Evolutionary conservation across 2,113 vertebrate genomes (phyloP).

Genomic region (Ranitomeya imitator): DNA sequence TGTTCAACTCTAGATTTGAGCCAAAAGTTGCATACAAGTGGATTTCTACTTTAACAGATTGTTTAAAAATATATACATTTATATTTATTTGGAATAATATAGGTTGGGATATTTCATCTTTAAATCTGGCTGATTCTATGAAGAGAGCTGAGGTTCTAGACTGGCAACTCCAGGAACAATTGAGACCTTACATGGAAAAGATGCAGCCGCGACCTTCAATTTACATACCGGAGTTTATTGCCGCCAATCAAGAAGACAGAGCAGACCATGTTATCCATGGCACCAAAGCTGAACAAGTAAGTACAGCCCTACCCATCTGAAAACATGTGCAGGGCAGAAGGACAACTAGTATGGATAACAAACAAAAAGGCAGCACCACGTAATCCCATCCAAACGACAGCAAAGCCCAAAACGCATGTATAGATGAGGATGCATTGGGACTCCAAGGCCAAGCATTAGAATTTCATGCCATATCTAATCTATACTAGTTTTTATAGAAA

Average conservation of each 20-base stretch:
- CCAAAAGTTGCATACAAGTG: not conserved
- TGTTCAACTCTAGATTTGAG: not conserved
- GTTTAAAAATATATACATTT: not conserved
- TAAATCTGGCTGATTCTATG: constrained; percentile 90
- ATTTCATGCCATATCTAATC: no score
- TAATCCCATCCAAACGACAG: no score
- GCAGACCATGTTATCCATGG: constrained; percentile 85
- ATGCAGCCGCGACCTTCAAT: constrained; percentile 87
- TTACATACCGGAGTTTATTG: constrained; percentile 91
- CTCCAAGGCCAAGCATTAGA: no score
- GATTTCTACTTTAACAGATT: not conserved
- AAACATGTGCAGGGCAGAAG: not conserved
- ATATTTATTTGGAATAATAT: not conserved
- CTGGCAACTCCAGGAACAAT: constrained; percentile 89
- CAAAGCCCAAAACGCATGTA: no score
- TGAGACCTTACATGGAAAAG: constrained; percentile 81
- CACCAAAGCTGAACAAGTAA: constrained; percentile 86
- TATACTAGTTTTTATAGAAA: no score
- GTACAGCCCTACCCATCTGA: not conserved
- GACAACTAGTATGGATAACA: not conserved
- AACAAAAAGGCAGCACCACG: no score
- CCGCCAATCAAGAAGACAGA: constrained; percentile 86
- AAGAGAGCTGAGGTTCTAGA: constrained; percentile 85
- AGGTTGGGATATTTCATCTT: constrained; percentile 96
- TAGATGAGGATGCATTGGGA: no score